Evolutionary conservation across 1,140 invertebrate genomes (phyloP), one percentile per base, ranked within the genome.

Genomic region (Papilio helenus): DNA sequence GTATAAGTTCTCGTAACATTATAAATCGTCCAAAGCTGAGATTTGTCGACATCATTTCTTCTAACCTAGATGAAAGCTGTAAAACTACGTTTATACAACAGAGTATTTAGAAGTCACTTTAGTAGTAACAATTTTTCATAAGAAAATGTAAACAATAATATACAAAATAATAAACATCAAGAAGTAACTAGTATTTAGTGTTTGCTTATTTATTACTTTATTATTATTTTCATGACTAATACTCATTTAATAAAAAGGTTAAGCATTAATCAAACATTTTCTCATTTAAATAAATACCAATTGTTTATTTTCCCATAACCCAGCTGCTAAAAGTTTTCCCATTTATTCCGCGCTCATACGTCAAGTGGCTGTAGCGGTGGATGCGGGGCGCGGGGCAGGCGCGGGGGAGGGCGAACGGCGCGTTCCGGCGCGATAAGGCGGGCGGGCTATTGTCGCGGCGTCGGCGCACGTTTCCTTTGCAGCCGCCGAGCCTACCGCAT

Each of bases 341-440:
- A 94, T 93, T 94, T 93, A 93, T 94, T 93, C 91, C 90, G 86
- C 87, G 85, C 90, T 91, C 91, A 92, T 92, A 94, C 91, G 93
- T 93, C 91, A 94, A 91, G 91, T 87, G 79, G 84, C 83, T 77
- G 87, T 79, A 65, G 84, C 81, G 82, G 77, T 68, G 82, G 83
- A 72, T 79, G 82, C 61, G 80, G 81, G 29, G 76, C 44, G 86
- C 23, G 79, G 72, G 72, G 73, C 58, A 80, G 44, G 44, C 44
- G 44, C 39, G 78, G 81, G 73, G 81, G 84, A 65, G 55, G 81
- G 83, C 80, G 83, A 80, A 71, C 86, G 88, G 82, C 87, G 86
- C 90, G 90, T 91, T 93, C 90, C 91, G 93, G 90, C 88, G 85
- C 76, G 92, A 92, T 94, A 93, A 93, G 92, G 91, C 91, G 87